Percentiles rank a stretch among this genome's conserved stretches.
These are phyloP conservation scores for Loriculus beryllinus DNA, from an alignment of 2,797 vertebrate genomes.

Conservation along the genomic window DNA sequence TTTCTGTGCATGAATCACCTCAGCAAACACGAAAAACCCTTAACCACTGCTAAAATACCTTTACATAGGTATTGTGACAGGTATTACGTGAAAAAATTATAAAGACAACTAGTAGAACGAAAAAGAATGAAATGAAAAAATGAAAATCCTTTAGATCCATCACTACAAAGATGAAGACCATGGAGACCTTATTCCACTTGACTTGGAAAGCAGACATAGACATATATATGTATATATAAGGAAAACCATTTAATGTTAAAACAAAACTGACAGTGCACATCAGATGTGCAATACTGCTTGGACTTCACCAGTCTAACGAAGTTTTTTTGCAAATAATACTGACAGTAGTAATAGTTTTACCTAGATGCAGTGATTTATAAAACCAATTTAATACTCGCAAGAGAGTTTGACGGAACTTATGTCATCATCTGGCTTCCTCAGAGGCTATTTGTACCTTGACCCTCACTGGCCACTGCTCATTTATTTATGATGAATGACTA, in stretches of 20 bases:
- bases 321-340: neutral
- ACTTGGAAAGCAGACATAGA: neutral
- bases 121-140: neutral
- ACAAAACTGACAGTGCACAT: neutral
- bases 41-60: neutral
- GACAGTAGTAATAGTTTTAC: neutral
- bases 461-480: neutral
- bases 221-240: too few species aligned
- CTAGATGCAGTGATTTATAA: neutral
- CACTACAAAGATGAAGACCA: neutral
- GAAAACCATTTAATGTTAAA: neutral
- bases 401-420: neutral
- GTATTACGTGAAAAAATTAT: neutral
- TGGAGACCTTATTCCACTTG: neutral
- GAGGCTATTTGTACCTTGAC: neutral
- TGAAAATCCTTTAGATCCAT: neutral
- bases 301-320: neutral
- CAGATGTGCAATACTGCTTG: neutral
- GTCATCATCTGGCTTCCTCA: neutral
- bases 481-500: neutral
- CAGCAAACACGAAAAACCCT: neutral
- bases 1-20: neutral
- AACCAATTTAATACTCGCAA: neutral
- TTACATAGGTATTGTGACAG: neutral
- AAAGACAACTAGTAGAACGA: neutral